phyloP scores from a whole-genome alignment of 2,113 vertebrate species.

The Heptranchias perlo region DNA sequence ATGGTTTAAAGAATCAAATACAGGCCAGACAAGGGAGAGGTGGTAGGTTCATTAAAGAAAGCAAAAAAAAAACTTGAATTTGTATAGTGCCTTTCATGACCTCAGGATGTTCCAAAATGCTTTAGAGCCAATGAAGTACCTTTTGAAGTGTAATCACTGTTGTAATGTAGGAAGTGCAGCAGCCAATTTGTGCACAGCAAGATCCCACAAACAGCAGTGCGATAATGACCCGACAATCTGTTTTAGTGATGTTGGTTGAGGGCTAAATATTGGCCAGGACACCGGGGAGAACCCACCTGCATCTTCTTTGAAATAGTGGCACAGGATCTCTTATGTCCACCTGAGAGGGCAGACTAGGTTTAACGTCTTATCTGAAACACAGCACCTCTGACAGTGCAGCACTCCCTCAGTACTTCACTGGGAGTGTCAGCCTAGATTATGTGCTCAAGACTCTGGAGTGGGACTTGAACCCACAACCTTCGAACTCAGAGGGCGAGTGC shows the following conservation, averaged over 20 bases:
- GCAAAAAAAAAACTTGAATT: background rate
- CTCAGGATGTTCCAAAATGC: background rate
- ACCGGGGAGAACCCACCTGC: no score
- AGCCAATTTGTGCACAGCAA: background rate
- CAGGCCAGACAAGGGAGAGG: no score
- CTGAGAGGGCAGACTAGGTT: background rate
- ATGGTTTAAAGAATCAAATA: background rate
- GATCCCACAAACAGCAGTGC: background rate
- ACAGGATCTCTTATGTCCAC: background rate
- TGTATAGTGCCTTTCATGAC: background rate
- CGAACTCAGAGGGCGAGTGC: background rate
- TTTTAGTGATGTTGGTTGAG: background rate
- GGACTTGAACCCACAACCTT: background rate
- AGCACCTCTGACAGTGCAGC: background rate
- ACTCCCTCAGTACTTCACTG: background rate
- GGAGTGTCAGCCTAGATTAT: background rate
- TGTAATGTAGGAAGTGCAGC: background rate
- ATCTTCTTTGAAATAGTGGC: background rate
- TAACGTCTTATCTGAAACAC: background rate
- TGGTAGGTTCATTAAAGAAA: no score
- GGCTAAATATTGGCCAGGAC: background rate
- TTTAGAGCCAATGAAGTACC: no score
- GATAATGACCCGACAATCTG: background rate
- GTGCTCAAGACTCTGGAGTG: background rate
- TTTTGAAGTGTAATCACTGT: background rate